These are phyloP conservation scores for Lophochroa leadbeateri DNA, from an alignment of 2,113 vertebrate genomes.

Conservation along the genomic window DNA sequence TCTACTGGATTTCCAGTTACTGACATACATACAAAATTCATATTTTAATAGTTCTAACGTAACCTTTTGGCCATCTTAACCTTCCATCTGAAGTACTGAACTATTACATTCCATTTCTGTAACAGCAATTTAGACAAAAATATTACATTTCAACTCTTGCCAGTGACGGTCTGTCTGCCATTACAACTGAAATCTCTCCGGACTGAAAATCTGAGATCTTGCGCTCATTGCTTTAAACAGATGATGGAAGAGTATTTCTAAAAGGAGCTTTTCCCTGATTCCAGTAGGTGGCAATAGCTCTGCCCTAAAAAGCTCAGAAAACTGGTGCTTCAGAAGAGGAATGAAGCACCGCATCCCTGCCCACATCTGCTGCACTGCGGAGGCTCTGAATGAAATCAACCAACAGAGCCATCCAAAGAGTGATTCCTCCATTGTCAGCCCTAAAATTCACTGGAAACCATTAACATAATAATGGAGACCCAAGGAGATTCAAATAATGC, in stretches of 20 bases:
- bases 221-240: not conserved
- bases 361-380: not conserved
- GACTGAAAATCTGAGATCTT: not conserved
- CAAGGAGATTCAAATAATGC: not conserved
- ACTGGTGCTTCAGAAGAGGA: not conserved
- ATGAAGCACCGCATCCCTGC: not conserved
- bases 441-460: not conserved
- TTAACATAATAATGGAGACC: not conserved
- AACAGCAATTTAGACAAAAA: not conserved
- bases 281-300: conserved; percentile 55
- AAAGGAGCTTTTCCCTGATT: not conserved
- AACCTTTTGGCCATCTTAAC: not conserved
- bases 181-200: not conserved
- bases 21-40: not conserved
- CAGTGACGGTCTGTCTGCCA: not conserved
- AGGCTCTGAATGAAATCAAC: not conserved
- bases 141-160: not conserved
- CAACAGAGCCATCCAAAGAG: not conserved
- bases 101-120: not conserved
- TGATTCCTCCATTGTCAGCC: not conserved
- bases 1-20: not conserved
- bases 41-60: not conserved
- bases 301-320: conserved; percentile 13
- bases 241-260: not conserved
- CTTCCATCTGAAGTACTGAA: not conserved